phyloP scores from a whole-genome alignment of 1,140 invertebrate species.

The Megalonaias nervosa region DNA sequence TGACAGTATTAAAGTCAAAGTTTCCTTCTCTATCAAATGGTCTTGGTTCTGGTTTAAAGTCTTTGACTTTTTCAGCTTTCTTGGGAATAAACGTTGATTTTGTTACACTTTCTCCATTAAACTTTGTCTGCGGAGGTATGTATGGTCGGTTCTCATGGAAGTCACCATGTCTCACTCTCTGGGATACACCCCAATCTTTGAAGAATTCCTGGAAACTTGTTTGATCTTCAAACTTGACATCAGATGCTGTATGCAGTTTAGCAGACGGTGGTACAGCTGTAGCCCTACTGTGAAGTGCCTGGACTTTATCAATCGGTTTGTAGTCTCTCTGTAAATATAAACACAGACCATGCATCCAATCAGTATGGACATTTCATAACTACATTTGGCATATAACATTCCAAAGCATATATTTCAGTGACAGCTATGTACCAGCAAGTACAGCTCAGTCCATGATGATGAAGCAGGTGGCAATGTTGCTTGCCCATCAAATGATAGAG shows the following conservation, averaged over 20 bases:
- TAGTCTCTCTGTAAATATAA: slow-evolving; percentile 56
- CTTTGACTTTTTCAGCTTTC: slow-evolving; percentile 38
- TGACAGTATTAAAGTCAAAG: slow-evolving; percentile 56
- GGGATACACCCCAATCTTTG: slow-evolving; percentile 51
- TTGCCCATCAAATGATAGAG: too few relatives aligned
- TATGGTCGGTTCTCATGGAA: slow-evolving; percentile 63
- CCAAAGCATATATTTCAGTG: too few relatives aligned
- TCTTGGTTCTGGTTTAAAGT: slow-evolving; percentile 52
- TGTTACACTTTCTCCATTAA: slow-evolving; percentile 55
- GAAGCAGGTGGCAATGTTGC: too few relatives aligned
- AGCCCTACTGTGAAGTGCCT: slow-evolving; percentile 11
- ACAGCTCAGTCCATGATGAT: too few relatives aligned
- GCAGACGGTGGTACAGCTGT: slow-evolving; percentile 21
- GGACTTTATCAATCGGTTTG: slow-evolving; percentile 51
- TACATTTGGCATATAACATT: background rate
- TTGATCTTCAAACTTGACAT: slow-evolving; percentile 57
- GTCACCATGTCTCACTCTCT: slow-evolving; percentile 56
- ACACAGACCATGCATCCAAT: background rate
- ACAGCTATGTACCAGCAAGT: too few relatives aligned
- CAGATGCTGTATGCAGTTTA: slow-evolving; percentile 25
- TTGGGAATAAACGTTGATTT: slow-evolving; percentile 51
- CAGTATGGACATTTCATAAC: background rate
- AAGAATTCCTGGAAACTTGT: slow-evolving; percentile 63
- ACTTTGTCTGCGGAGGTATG: slow-evolving; percentile 51
- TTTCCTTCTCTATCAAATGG: slow-evolving; percentile 37